These are phyloP conservation scores for Bombus haemorrhoidalis DNA, from an alignment of 1,140 invertebrate genomes.

Conservation along the genomic window DNA sequence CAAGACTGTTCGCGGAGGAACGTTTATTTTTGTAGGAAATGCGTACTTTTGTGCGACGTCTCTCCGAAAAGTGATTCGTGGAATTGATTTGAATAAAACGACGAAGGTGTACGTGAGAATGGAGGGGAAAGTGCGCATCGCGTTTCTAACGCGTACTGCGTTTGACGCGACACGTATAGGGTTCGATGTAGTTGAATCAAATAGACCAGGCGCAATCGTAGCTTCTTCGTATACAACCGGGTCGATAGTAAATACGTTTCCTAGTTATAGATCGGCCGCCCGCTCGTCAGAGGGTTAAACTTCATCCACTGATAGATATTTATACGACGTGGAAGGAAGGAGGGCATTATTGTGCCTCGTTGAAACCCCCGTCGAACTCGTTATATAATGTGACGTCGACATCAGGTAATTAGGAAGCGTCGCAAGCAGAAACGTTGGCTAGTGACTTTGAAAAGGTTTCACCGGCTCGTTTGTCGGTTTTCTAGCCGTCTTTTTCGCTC, in stretches of 20 bases:
- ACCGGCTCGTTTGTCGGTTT: constrained; percentile 36
- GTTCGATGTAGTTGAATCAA: background rate
- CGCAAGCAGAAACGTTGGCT: constrained; percentile 44
- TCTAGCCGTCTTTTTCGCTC: background rate
- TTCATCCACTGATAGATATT: constrained; percentile 61
- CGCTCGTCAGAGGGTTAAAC: constrained; percentile 59
- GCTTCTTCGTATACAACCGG: background rate
- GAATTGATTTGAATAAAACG: background rate
- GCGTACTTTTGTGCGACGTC: background rate
- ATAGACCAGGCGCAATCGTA: background rate
- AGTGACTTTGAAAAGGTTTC: constrained; percentile 57
- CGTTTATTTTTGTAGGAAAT: constrained; percentile 38
- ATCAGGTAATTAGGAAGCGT: constrained; percentile 63
- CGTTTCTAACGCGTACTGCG: background rate
- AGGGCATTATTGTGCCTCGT: constrained; percentile 63
- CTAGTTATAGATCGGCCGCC: background rate
- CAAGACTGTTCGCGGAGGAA: background rate
- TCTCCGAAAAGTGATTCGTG: background rate
- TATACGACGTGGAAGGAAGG: constrained; percentile 57
- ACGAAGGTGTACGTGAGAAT: no score
- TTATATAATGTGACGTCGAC: constrained; percentile 61
- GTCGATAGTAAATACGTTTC: constrained; percentile 20
- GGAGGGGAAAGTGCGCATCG: background rate
- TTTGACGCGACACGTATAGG: constrained; percentile 7
- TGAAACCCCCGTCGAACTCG: constrained; percentile 62